A percentile compares a stretch with the other conserved stretches of the same genome.
Conservation (phyloP, 2,113 vertebrate species). For the Narcine bancroftii region DNA sequence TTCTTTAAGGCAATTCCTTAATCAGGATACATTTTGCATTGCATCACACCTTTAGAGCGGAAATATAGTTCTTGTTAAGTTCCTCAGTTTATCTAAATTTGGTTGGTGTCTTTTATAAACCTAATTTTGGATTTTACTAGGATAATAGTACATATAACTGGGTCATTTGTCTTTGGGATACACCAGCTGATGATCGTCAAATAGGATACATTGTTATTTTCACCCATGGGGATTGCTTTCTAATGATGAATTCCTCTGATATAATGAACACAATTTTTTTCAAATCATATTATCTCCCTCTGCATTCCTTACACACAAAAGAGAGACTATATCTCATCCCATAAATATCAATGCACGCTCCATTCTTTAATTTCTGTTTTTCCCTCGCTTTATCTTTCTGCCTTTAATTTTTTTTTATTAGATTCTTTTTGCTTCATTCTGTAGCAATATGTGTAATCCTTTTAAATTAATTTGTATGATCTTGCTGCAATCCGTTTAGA, state of each 20-base stretch:
- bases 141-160: not conserved
- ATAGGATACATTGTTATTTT: not conserved
- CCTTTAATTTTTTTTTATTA: not conserved
- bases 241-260: not conserved
- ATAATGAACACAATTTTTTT: not conserved
- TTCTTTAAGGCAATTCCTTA: not conserved
- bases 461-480: not conserved
- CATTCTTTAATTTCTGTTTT: not conserved
- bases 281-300: not conserved
- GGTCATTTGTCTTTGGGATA: slow-evolving; percentile 17
- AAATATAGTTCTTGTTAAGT: not conserved
- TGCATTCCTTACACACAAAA: not conserved
- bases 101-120: not conserved
- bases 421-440: not conserved
- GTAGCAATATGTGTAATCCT: not conserved
- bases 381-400: not conserved
- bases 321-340: not conserved
- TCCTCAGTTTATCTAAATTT: not conserved
- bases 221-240: not conserved
- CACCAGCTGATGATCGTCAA: not conserved
- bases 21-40: not conserved
- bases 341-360: no score
- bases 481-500: not conserved
- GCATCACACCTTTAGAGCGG: not conserved
- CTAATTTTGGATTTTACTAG: not conserved